These are phyloP conservation scores for Baccha elongata DNA, from an alignment of 2,888 invertebrate species.

Conservation along the genomic window DNA sequence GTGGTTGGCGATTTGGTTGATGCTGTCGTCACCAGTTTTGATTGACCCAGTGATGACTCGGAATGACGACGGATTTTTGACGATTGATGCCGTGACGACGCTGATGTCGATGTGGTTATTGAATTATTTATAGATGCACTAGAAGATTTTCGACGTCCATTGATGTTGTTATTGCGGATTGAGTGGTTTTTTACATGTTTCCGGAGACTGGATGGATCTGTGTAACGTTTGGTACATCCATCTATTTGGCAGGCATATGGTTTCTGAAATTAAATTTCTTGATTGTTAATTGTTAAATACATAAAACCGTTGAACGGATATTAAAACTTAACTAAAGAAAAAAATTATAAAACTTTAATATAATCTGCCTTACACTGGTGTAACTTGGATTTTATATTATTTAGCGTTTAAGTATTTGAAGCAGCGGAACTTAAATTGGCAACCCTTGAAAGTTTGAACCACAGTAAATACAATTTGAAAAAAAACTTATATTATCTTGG, in stretches of 20 bases:
- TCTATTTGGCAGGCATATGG: slow-evolving; percentile 95
- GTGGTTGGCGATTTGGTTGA: slow-evolving; percentile 50
- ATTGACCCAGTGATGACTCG: slow-evolving; percentile 77
- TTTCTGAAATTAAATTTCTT: slow-evolving; percentile 87
- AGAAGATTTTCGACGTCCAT: slow-evolving; percentile 80
- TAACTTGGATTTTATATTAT: too few species aligned
- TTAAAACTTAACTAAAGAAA: too few species aligned
- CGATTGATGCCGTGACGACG: slow-evolving; percentile 52
- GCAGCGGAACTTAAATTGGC: too few species aligned
- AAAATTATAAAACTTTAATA: too few species aligned
- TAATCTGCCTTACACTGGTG: too few species aligned
- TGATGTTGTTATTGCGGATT: slow-evolving; percentile 78
- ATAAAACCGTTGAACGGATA: too few species aligned
- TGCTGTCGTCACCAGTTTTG: slow-evolving; percentile 54
- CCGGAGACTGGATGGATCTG: slow-evolving; percentile 95
- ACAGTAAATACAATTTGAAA: too few species aligned
- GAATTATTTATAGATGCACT: slow-evolving; percentile 73
- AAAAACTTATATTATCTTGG: too few species aligned
- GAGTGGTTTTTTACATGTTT: slow-evolving; percentile 95
- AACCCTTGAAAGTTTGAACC: too few species aligned
- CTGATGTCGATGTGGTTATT: slow-evolving; percentile 40
- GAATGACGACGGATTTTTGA: slow-evolving; percentile 79
- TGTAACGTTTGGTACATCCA: slow-evolving; percentile 95
- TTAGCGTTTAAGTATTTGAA: too few species aligned
- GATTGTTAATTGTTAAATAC: too few species aligned